phyloP scores from a whole-genome alignment of 1,140 invertebrate species.

The Penaeus japonicus region DNA sequence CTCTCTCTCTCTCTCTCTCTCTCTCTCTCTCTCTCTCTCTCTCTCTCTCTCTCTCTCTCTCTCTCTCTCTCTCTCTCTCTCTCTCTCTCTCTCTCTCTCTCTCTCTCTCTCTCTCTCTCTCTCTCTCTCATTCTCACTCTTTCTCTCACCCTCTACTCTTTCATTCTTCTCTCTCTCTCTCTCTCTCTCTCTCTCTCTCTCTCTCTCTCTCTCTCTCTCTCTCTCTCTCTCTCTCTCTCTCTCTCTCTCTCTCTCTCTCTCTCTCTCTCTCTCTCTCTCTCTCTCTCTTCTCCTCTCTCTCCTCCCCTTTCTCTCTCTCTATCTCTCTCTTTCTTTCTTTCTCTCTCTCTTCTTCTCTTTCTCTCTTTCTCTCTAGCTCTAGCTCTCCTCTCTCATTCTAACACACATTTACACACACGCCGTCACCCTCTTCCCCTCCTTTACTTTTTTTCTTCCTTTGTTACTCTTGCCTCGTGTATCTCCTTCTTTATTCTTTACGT shows the following conservation, averaged over 20 bases:
- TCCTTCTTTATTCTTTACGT: no score
- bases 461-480: background rate
- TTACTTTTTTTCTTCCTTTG: background rate
- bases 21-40: background rate
- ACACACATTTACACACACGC: background rate
- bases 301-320: background rate
- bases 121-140: constrained; percentile 22
- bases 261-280: no score
- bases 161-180: constrained; percentile 42
- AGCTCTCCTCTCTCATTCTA: background rate
- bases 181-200: constrained; percentile 33
- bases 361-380: no score
- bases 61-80: background rate
- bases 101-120: constrained; percentile 33
- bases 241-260: no score
- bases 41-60: no score
- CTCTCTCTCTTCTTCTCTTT: no score
- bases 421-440: background rate
- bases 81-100: background rate
- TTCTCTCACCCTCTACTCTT: background rate
- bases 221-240: background rate
- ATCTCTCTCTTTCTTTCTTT: no score
- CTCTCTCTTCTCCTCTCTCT: background rate
- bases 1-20: constrained; percentile 31
- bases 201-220: background rate